Evolutionary conservation across 2,113 vertebrate species (phyloP).

Genomic region (Alces alces): DNA sequence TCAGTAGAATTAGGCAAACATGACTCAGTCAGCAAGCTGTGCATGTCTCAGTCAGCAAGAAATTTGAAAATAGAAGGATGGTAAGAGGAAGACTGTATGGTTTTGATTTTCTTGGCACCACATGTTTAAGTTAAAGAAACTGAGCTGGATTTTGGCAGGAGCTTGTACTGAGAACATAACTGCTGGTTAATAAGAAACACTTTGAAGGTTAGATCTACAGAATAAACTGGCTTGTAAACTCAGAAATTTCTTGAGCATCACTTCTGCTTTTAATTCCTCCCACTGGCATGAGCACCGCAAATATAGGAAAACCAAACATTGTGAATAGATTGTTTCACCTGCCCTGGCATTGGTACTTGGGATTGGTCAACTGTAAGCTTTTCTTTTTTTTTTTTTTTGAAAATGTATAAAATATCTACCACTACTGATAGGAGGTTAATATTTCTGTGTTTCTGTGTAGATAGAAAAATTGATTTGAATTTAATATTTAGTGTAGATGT

Average conservation of each 20-base stretch:
- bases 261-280: background rate
- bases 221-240: background rate
- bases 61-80: slow-evolving; percentile 18
- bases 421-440: slow-evolving; percentile 92
- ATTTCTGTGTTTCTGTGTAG: slow-evolving; percentile 96
- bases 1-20: slow-evolving; percentile 37
- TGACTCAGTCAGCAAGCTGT: slow-evolving; percentile 35
- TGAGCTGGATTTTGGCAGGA: background rate
- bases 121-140: background rate
- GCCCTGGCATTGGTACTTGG: background rate
- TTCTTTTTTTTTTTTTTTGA: slow-evolving; percentile 71
- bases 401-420: slow-evolving; percentile 93
- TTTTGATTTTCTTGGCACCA: slow-evolving; percentile 3
- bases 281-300: no score
- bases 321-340: background rate
- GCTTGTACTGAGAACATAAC: background rate
- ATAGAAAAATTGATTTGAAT: slow-evolving; percentile 98
- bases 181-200: background rate
- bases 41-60: background rate
- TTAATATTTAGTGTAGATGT: slow-evolving; percentile 96
- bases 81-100: background rate
- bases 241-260: background rate
- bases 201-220: background rate
- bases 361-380: background rate
- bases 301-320: background rate